Percentiles rank a stretch among this genome's conserved stretches.
phyloP scores from a whole-genome alignment of 2,888 invertebrate species.

The Eupithecia subfuscata region DNA sequence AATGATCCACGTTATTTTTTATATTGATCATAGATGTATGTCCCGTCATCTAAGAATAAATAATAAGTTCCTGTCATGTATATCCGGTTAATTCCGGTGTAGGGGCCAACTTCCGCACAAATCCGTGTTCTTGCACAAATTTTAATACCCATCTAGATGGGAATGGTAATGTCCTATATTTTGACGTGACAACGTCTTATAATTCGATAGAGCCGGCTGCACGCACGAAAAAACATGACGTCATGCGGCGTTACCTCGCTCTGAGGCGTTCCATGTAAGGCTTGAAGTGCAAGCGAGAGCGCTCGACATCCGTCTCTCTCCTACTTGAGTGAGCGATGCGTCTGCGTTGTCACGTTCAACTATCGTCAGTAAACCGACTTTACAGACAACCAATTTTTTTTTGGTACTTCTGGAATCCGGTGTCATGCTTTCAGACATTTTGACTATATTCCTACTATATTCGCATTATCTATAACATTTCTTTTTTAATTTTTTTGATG shows the following conservation, averaged over 20 bases:
- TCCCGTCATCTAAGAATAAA: neutral
- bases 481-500: neutral
- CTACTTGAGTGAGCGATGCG: too few relatives aligned
- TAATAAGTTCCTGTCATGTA: neutral
- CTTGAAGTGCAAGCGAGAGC: too few relatives aligned
- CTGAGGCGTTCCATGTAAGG: too few relatives aligned
- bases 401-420: neutral
- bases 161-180: neutral
- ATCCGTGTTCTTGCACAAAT: neutral
- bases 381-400: too few relatives aligned
- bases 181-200: too few relatives aligned
- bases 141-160: neutral
- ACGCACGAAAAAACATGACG: too few relatives aligned
- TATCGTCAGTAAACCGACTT: too few relatives aligned
- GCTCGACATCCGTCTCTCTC: too few relatives aligned
- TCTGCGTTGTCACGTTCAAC: too few relatives aligned
- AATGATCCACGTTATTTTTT: neutral
- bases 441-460: neutral
- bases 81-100: neutral
- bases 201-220: too few relatives aligned
- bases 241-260: too few relatives aligned
- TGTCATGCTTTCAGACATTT: neutral
- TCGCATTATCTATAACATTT: neutral
- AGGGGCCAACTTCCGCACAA: neutral
- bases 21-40: neutral